Percentiles rank a stretch among this genome's conserved stretches.
These are phyloP conservation scores for Tetranychus urticae DNA, from an alignment of 1,140 invertebrate genomes.

Conservation along the genomic window DNA sequence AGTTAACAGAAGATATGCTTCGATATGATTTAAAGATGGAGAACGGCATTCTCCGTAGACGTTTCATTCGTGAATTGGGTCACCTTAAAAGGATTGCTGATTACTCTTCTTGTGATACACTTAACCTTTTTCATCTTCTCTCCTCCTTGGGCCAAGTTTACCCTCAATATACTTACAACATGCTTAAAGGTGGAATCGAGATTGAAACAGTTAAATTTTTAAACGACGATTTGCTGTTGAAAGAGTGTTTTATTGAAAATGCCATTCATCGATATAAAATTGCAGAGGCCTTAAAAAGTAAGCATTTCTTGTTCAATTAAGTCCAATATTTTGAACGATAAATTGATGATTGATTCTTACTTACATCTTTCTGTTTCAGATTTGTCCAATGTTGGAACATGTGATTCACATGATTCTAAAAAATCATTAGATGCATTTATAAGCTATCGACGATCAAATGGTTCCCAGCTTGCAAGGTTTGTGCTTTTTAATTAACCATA, in stretches of 20 bases:
- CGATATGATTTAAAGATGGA: conserved; percentile 69
- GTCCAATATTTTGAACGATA: background rate
- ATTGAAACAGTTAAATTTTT: conserved; percentile 41
- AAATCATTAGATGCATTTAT: conserved; percentile 91
- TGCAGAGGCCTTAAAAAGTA: conserved; percentile 57
- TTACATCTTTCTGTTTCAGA: no score
- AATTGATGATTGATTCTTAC: no score
- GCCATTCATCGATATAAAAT: conserved; percentile 80
- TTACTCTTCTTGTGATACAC: conserved; percentile 77
- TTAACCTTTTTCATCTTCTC: conserved; percentile 72
- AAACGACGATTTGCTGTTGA: conserved; percentile 66
- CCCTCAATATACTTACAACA: conserved; percentile 84
- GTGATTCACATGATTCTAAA: conserved; percentile 22
- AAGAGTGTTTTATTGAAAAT: conserved; percentile 73
- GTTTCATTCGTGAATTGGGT: conserved; percentile 80
- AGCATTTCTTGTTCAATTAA: conserved; percentile 11
- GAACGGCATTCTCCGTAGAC: conserved; percentile 74
- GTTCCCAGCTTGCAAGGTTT: conserved; percentile 75
- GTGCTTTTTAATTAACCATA: no score
- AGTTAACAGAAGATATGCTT: conserved; percentile 75
- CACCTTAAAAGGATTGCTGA: conserved; percentile 90
- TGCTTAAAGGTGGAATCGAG: conserved; percentile 84
- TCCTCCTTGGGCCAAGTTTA: conserved; percentile 66
- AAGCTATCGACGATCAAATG: conserved; percentile 88
- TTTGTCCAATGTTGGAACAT: background rate